A percentile compares a stretch with the other conserved stretches of the same genome.
Conservation (phyloP, 2,113 vertebrate genomes). For the Lutjanus erythropterus region DNA sequence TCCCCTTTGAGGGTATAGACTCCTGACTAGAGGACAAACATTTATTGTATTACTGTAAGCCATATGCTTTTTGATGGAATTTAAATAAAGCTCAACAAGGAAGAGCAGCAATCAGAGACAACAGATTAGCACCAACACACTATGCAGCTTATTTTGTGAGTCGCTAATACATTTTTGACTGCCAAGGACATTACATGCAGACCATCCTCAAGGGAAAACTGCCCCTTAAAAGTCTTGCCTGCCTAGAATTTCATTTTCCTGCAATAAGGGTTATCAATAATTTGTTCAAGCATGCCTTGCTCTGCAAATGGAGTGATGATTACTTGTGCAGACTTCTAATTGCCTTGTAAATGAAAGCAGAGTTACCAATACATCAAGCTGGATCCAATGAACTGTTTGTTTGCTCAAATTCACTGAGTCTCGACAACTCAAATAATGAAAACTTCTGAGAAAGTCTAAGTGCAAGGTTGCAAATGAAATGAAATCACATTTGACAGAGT, state of each 20-base stretch:
- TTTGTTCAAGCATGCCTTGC: slow-evolving; percentile 70
- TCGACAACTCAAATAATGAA: slow-evolving; percentile 8
- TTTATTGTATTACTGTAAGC: slow-evolving; percentile 30
- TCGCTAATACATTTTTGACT: slow-evolving; percentile 40
- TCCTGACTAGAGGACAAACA: slow-evolving; percentile 49
- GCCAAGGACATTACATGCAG: slow-evolving; percentile 49
- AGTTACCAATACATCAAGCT: slow-evolving; percentile 57
- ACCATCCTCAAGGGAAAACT: slow-evolving; percentile 34
- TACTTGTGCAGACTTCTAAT: slow-evolving; percentile 70
- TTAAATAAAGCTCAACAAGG: slow-evolving; percentile 53
- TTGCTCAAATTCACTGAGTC: slow-evolving; percentile 39
- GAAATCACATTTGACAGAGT: slow-evolving; percentile 44
- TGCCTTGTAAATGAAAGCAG: slow-evolving; percentile 64
- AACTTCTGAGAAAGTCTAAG: slow-evolving; percentile 14
- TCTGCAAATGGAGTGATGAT: slow-evolving; percentile 71
- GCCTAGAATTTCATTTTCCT: slow-evolving; percentile 64
- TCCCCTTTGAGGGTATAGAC: slow-evolving; percentile 23
- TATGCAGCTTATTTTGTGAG: slow-evolving; percentile 24
- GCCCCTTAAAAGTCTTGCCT: slow-evolving; percentile 18
- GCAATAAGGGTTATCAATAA: slow-evolving; percentile 74
- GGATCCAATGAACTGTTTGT: slow-evolving; percentile 42
- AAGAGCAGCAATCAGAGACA: slow-evolving; percentile 33
- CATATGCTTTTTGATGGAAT: slow-evolving; percentile 39
- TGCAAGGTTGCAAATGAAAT: slow-evolving; percentile 16
- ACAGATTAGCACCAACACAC: slow-evolving; percentile 33